These are phyloP conservation scores for Okapia johnstoni DNA, from an alignment of 2,113 vertebrate species.

Conservation along the genomic window DNA sequence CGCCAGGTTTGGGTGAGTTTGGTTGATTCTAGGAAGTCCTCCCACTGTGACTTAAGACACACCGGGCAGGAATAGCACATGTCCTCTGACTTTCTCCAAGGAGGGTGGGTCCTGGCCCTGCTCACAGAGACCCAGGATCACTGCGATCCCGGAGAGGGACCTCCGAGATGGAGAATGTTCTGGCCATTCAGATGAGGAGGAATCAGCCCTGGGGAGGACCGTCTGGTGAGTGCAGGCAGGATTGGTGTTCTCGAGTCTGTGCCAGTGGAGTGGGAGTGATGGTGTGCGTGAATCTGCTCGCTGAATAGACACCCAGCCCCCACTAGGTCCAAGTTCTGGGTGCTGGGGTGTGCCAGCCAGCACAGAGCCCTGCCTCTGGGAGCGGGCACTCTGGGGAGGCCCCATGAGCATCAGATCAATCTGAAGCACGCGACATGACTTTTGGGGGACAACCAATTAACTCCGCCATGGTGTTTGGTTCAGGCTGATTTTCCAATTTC, in stretches of 20 bases:
- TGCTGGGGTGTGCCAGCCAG: neutral
- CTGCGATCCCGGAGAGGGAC: neutral
- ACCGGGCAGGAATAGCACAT: rapidly evolving
- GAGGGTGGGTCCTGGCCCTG: neutral
- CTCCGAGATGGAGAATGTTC: neutral
- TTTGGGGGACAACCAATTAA: neutral
- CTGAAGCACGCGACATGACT: neutral
- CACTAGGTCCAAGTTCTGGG: rapidly evolving
- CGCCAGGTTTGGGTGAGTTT: rapidly evolving
- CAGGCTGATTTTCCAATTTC: neutral
- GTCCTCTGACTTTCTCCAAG: neutral
- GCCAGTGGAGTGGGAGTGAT: rapidly evolving
- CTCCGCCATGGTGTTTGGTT: neutral
- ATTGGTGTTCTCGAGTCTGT: rapidly evolving
- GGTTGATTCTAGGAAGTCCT: too few species aligned
- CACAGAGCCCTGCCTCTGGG: neutral
- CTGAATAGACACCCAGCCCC: rapidly evolving
- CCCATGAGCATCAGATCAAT: neutral
- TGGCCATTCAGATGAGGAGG: neutral
- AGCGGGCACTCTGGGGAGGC: rapidly evolving
- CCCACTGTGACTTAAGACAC: rapidly evolving
- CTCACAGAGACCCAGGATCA: neutral
- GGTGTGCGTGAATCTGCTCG: rapidly evolving
- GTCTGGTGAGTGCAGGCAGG: neutral
- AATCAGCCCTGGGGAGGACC: neutral